A percentile compares a stretch with the other conserved stretches of the same genome.
Conservation (phyloP, 2,888 invertebrate species). For the Drepana falcataria region DNA sequence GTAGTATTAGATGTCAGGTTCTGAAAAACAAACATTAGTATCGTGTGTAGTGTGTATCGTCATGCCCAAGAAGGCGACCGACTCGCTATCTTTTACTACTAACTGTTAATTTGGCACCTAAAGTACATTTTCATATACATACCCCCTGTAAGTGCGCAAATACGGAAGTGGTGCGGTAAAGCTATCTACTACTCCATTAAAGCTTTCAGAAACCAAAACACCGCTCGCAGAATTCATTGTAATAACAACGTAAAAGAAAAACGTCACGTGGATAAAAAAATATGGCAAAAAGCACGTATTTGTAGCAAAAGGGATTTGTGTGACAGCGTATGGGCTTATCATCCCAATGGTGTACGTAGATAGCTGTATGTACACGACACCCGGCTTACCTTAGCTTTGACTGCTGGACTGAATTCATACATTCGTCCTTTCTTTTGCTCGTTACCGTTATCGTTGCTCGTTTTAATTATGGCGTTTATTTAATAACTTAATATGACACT, state of each 20-base stretch:
- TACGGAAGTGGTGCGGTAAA: no score
- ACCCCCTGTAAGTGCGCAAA: no score
- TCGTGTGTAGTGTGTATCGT: no score
- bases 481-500: no score
- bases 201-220: constrained; percentile 6
- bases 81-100: no score
- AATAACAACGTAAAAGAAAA: constrained; percentile 21
- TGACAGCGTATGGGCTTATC: constrained; percentile 55
- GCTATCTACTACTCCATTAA: not conserved
- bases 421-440: not conserved
- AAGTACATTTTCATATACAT: no score
- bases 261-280: constrained; percentile 46
- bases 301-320: constrained; percentile 52
- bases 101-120: no score
- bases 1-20: no score
- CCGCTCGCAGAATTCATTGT: constrained; percentile 1
- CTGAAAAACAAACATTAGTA: no score
- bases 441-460: no score
- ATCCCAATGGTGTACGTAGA: constrained; percentile 43
- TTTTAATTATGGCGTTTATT: no score
- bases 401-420: constrained; percentile 5
- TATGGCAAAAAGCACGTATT: constrained; percentile 41
- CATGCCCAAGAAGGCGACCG: no score
- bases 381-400: constrained; percentile 7
- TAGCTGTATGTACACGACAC: constrained; percentile 11